Base-by-base conservation (phyloP, 2,888 invertebrate genomes). In the Pardosa pseudoannulata region DNA sequence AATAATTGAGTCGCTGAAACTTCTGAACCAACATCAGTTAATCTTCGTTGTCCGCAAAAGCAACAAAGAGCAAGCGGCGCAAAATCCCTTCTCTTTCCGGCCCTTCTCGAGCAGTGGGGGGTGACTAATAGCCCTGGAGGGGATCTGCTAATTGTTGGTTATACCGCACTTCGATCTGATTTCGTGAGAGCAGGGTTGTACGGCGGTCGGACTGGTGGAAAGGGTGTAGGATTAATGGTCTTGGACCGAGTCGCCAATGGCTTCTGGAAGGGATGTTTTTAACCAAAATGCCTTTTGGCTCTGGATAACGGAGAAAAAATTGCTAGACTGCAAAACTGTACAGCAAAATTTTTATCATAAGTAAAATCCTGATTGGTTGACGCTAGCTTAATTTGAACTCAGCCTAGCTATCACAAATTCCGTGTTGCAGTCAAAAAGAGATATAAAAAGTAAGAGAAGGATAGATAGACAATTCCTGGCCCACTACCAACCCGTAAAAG, bases 61-160 rank as follows among this genome's bases (percentile, higher is more conserved):
- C 62, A 64, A 62, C 75, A 81, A 81, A 70, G 62, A 41, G 46
- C 39, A 16, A 27, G 82, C 32, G 36, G 19, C 29, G 41, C 13
- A 70, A 56, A 73, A 64, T 50, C 29, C 32, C 72, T 56, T n/a
- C 36, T 16, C 64, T n/a, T n/a, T 56, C 65, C 39, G 27, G 68
- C 74, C 19, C 36, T 9, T 36, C 9, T 36, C 5, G 36, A 36
- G 9, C 36, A 5, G 6, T 36, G 83, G 83, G 73, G 83, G 73
- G 68, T 85, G 78, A 85, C 83, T 85, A 85, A 85, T 85, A 85
- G 78, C 83, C 36, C 73, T 68, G 50, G 73, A 78, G 68, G 83
- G 83, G 76, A 39, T 85, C 78, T 67, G 19, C 83, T 78, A 78
- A 85, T 78, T 78, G 72, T 65, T 78, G 67, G 83, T 78, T 85